Conservation (phyloP, 2,113 vertebrate genomes). For the Helogale parvula region DNA sequence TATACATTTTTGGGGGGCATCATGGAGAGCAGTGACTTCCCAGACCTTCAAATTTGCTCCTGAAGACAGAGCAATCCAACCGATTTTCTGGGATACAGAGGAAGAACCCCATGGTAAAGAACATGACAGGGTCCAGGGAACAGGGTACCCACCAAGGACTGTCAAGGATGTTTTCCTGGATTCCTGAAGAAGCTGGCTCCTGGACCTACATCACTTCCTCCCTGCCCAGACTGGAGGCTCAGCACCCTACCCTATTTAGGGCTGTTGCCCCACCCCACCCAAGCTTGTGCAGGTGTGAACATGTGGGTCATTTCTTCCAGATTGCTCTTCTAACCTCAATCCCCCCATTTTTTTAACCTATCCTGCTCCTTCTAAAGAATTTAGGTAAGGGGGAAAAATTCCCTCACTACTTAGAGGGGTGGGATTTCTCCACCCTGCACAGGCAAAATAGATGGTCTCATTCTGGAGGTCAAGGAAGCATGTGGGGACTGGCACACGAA, state of each 20-base stretch:
- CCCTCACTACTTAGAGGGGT: not conserved
- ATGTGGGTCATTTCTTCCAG: not conserved
- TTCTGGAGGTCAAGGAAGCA: conserved; percentile 61
- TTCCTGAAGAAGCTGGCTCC: not conserved
- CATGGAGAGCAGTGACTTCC: not conserved
- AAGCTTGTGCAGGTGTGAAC: not conserved
- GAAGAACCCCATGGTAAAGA: not conserved
- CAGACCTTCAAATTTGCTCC: not conserved
- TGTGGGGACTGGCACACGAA: conserved; percentile 45
- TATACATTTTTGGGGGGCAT: not conserved
- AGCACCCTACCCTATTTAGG: too few relatives aligned
- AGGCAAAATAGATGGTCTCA: not conserved
- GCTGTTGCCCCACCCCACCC: not conserved
- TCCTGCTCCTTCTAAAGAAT: conserved; percentile 3
- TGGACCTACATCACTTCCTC: not conserved
- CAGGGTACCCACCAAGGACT: not conserved
- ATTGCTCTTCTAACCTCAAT: not conserved
- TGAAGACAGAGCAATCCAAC: not conserved
- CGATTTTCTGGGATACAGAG: not conserved
- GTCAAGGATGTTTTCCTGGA: not conserved
- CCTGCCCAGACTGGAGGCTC: not conserved
- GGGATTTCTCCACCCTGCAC: conserved; percentile 33
- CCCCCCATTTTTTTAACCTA: not conserved
- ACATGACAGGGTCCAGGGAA: not conserved
- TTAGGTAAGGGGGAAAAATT: conserved; percentile 56